These are phyloP conservation scores for Acropternis orthonyx DNA, from an alignment of 2,797 vertebrate genomes.

Conservation along the genomic window DNA sequence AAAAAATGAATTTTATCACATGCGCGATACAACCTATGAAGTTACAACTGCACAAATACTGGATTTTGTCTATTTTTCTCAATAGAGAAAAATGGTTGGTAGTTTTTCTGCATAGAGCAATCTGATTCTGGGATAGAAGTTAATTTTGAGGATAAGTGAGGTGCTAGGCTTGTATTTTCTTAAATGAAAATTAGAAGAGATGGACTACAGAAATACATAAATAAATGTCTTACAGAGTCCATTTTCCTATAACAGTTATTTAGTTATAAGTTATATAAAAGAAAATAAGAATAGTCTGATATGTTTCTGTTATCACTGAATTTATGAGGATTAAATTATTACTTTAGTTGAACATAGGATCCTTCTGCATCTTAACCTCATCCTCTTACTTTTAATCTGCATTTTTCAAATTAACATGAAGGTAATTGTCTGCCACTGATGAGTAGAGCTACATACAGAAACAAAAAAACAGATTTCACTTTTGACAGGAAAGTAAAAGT, in stretches of 20 bases:
- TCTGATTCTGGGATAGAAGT: not conserved
- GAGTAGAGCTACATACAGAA: not conserved
- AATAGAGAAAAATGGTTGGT: not conserved
- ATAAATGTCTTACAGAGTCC: not conserved
- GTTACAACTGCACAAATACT: not conserved
- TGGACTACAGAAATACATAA: not conserved
- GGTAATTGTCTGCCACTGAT: not conserved
- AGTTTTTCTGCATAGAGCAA: not conserved
- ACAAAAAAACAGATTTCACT: not conserved
- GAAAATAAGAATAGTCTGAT: not conserved
- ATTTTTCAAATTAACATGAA: not conserved
- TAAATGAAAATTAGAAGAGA: not conserved
- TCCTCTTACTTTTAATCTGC: not conserved
- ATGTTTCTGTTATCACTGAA: not conserved
- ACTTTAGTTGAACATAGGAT: not conserved
- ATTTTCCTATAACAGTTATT: not conserved
- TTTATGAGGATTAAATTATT: not conserved
- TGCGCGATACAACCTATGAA: not conserved
- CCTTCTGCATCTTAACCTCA: not conserved
- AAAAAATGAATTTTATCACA: not conserved
- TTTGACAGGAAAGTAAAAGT: not conserved
- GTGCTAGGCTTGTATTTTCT: not conserved
- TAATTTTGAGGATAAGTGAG: not conserved
- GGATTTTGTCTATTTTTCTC: not conserved
- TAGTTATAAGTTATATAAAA: not conserved